phyloP scores from a whole-genome alignment of 2,797 vertebrate species.

The Thaleichthys pacificus region DNA sequence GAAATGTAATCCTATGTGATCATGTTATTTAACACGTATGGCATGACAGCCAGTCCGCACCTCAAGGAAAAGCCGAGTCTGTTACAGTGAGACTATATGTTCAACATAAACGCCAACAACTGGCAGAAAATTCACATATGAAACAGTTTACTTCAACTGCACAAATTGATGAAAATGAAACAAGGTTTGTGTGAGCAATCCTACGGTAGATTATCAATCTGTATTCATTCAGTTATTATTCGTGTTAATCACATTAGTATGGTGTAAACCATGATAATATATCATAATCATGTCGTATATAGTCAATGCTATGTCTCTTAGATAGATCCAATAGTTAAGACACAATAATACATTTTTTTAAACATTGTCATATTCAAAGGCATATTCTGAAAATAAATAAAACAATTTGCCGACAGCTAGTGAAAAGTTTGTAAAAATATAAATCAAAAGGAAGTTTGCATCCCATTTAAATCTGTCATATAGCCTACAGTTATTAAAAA shows the following conservation, averaged over 20 bases:
- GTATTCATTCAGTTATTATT: not conserved
- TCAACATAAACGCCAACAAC: not conserved
- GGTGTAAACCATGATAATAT: not conserved
- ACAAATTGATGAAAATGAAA: not conserved
- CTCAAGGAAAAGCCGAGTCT: not conserved
- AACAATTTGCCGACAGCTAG: not conserved
- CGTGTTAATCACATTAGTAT: not conserved
- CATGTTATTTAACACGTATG: too few relatives aligned
- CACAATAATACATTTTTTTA: not conserved
- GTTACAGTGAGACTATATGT: not conserved
- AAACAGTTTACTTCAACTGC: not conserved
- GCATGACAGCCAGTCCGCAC: not conserved
- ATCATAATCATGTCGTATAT: not conserved
- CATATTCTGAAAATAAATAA: not conserved
- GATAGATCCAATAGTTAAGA: not conserved
- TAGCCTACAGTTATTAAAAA: not conserved
- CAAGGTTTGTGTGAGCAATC: not conserved
- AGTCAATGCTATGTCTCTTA: not conserved
- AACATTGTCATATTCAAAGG: not conserved
- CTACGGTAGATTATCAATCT: not conserved
- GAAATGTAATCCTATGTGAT: too few relatives aligned
- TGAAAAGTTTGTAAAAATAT: not conserved
- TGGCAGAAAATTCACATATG: too few relatives aligned
- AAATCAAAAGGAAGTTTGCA: not conserved
- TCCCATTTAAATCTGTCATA: slow-evolving; percentile 33